Evolutionary conservation across 1,140 invertebrate genomes (phyloP).

Genomic region (Nilaparvata lugens): DNA sequence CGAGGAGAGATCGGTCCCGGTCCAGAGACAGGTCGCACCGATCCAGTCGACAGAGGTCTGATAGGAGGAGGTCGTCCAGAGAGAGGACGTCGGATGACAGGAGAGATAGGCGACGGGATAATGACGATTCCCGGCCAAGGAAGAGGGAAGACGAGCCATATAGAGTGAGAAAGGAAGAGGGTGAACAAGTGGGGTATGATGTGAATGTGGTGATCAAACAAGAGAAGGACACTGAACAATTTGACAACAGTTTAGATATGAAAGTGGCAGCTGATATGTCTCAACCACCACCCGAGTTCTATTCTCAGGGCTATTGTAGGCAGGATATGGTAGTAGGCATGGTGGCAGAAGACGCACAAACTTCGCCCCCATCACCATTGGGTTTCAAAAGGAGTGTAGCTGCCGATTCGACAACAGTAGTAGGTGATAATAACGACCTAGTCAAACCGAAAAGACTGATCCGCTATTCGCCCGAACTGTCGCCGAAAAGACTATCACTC

Average conservation of each 20-base stretch:
- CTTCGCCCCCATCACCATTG: constrained; percentile 7
- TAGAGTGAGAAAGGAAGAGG: neutral
- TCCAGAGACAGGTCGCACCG: neutral
- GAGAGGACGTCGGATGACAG: neutral
- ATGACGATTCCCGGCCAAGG: neutral
- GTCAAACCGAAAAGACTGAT: constrained; percentile 10
- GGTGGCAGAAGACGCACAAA: neutral
- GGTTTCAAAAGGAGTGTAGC: constrained; percentile 30
- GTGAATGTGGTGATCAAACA: neutral
- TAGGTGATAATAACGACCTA: constrained; percentile 29
- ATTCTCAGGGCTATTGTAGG: no score
- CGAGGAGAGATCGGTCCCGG: neutral
- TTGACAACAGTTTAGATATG: no score
- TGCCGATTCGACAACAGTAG: constrained; percentile 32
- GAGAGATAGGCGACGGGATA: no score
- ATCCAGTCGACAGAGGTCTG: neutral
- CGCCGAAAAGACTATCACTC: constrained; percentile 34
- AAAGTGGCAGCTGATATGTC: no score
- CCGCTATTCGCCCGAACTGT: constrained; percentile 16
- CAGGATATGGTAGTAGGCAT: no score
- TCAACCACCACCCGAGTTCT: no score
- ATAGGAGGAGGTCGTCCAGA: constrained; percentile 1
- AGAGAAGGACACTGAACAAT: neutral
- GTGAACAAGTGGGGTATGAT: neutral
- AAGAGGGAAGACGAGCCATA: neutral